A percentile compares a stretch with the other conserved stretches of the same genome.
phyloP scores from a whole-genome alignment of 2,888 invertebrate species.

The Cosmopolites sordidus region DNA sequence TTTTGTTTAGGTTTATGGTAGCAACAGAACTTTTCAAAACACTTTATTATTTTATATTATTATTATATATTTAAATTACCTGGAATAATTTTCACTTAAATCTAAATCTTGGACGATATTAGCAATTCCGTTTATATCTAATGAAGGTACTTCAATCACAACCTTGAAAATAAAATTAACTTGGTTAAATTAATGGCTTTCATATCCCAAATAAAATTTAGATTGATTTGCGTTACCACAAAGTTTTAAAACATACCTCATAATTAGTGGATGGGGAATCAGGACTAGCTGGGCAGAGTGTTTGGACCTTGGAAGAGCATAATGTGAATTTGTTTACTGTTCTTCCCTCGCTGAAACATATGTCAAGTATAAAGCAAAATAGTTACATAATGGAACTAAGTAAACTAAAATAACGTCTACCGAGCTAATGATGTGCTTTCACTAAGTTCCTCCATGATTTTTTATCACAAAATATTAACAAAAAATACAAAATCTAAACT shows the following conservation, averaged over 20 bases:
- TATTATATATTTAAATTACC: too few relatives aligned
- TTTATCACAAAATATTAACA: not conserved
- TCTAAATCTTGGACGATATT: constrained; percentile 31
- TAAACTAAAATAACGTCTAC: not conserved
- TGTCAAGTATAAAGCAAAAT: too few relatives aligned
- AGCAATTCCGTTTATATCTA: constrained; percentile 27
- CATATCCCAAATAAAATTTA: too few relatives aligned
- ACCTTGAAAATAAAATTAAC: constrained; percentile 8
- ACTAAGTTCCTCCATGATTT: not conserved
- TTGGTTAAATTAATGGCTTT: constrained; percentile 1
- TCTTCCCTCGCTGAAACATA: constrained; percentile 25
- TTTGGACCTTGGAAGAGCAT: not conserved
- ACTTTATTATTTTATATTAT: too few relatives aligned
- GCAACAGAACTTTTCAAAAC: too few relatives aligned
- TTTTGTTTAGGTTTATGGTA: too few relatives aligned
- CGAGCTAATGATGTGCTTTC: not conserved
- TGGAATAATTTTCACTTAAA: constrained; percentile 26
- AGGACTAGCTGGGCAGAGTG: constrained; percentile 25
- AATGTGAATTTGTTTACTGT: constrained; percentile 28
- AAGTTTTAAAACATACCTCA: not conserved
- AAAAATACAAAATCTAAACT: not conserved
- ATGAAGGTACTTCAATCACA: constrained; percentile 16
- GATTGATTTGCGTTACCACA: not conserved
- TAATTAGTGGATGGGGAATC: constrained; percentile 23
- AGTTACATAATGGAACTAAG: not conserved